A percentile compares a stretch with the other conserved stretches of the same genome.
Evolutionary conservation across 1,140 invertebrate species (phyloP).

Genomic region (Leptoteleia sp.): DNA sequence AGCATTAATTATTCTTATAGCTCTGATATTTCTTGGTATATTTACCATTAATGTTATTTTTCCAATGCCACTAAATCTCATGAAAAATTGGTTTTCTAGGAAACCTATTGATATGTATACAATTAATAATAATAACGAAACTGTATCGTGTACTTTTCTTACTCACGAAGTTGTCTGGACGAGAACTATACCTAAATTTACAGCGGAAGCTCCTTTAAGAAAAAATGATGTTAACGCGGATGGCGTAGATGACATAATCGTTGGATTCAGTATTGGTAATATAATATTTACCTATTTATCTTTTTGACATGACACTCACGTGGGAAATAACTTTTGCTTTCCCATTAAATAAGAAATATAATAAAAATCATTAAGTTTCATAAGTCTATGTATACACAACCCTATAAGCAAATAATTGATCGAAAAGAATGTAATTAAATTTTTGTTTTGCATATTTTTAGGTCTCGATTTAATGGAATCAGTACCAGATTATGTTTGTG

Average conservation of each 20-base stretch:
- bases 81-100: constrained; percentile 82
- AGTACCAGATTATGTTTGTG: constrained; percentile 81
- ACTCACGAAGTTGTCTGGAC: constrained; percentile 87
- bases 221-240: constrained; percentile 88
- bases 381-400: no score
- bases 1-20: constrained; percentile 83
- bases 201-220: constrained; percentile 88
- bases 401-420: no score
- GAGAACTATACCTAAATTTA: constrained; percentile 86
- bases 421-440: no score
- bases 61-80: constrained; percentile 83
- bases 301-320: no score
- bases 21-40: constrained; percentile 84
- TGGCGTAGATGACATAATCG: constrained; percentile 87
- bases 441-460: constrained; percentile 63
- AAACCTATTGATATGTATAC: constrained; percentile 32
- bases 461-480: constrained; percentile 73
- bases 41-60: constrained; percentile 85
- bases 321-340: no score
- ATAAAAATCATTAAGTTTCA: no score
- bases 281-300: constrained; percentile 1
- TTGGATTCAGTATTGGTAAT: constrained; percentile 90
- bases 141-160: constrained; percentile 86
- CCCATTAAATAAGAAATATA: no score
- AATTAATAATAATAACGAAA: constrained; percentile 52